Conservation (phyloP, 2,888 invertebrate species). For the Platynereis dumerilii region DNA sequence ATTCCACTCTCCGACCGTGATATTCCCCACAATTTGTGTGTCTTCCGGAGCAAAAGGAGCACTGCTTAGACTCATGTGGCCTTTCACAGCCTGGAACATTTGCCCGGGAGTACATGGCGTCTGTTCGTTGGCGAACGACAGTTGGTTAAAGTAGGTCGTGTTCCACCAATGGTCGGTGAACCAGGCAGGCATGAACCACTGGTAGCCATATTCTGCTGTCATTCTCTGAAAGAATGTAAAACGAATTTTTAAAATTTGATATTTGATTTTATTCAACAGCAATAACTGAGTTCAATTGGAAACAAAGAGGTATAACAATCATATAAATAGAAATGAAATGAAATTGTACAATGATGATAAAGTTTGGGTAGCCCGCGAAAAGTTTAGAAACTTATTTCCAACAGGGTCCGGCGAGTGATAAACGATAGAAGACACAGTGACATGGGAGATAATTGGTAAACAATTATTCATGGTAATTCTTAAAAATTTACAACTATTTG, state of each 20-base stretch:
- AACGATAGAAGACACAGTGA: too few relatives aligned
- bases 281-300: too few relatives aligned
- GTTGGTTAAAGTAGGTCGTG: slow-evolving; percentile 65
- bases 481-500: too few relatives aligned
- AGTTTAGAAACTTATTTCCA: too few relatives aligned
- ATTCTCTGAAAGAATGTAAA: slow-evolving; percentile 61
- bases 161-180: slow-evolving; percentile 59
- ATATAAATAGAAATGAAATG: too few relatives aligned
- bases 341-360: too few relatives aligned
- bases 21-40: slow-evolving; percentile 67
- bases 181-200: slow-evolving; percentile 87
- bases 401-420: too few relatives aligned
- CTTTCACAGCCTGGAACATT: slow-evolving; percentile 72
- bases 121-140: slow-evolving; percentile 20
- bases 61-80: slow-evolving; percentile 76
- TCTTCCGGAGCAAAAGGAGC: slow-evolving; percentile 72
- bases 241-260: neutral
- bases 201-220: slow-evolving; percentile 72
- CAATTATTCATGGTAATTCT: too few relatives aligned
- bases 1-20: slow-evolving; percentile 72
- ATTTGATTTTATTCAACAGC: neutral
- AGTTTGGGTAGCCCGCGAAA: too few relatives aligned
- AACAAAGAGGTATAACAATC: too few relatives aligned
- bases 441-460: too few relatives aligned
- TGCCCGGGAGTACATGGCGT: slow-evolving; percentile 70